Percentiles rank a stretch among this genome's conserved stretches.
Conservation (phyloP, 2,797 vertebrate genomes). For the Acomys russatus region DNA sequence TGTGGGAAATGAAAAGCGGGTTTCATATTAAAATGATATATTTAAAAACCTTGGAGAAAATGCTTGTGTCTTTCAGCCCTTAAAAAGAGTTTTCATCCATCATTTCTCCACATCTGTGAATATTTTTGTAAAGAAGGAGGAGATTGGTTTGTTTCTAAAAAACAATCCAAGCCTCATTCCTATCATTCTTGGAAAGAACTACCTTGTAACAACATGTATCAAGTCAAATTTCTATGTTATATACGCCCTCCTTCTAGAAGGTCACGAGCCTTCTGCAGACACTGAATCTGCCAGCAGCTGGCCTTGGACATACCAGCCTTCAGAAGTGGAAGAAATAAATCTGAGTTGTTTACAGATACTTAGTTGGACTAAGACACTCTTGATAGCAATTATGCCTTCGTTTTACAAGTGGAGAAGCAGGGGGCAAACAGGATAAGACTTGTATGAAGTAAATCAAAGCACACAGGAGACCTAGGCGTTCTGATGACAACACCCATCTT, state of each 20-base stretch:
- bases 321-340: neutral
- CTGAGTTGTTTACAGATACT: neutral
- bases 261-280: neutral
- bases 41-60: conserved; percentile 45
- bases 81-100: neutral
- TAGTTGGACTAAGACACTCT: neutral
- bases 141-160: conserved; percentile 10
- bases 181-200: conserved; percentile 53
- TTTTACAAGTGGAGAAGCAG: neutral
- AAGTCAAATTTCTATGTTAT: neutral
- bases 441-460: neutral
- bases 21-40: conserved; percentile 29
- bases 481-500: neutral
- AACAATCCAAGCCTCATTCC: neutral
- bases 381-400: neutral
- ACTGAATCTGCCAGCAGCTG: neutral
- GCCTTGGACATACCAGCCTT: neutral
- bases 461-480: too few relatives aligned
- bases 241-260: neutral
- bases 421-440: neutral
- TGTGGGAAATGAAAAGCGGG: neutral
- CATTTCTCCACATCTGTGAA: neutral
- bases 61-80: conserved; percentile 30
- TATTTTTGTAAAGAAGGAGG: conserved; percentile 43
- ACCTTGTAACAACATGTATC: conserved; percentile 42